These are phyloP conservation scores for Corvus cornix DNA, from an alignment of 2,113 vertebrate species.

Conservation along the genomic window DNA sequence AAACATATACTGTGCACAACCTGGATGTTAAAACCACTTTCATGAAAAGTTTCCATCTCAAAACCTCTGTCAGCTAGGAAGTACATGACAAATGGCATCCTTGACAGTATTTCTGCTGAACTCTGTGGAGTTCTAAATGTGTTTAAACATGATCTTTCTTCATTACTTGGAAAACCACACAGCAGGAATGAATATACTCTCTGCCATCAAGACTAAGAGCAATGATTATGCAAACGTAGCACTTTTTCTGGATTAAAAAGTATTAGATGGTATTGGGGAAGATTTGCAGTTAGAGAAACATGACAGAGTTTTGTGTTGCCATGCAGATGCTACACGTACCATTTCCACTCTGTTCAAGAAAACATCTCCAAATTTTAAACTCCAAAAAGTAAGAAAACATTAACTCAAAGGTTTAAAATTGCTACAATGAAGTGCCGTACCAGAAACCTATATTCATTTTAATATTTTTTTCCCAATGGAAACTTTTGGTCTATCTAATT, in stretches of 20 bases:
- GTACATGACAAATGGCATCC: neutral
- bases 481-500: neutral
- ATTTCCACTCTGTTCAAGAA: neutral
- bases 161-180: neutral
- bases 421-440: neutral
- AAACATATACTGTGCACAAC: neutral
- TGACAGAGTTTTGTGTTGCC: neutral
- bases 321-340: rapidly evolving
- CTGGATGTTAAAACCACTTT: neutral
- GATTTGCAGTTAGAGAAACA: neutral
- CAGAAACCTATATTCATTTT: neutral
- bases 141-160: neutral
- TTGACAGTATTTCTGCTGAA: neutral
- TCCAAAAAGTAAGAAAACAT: neutral
- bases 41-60: neutral
- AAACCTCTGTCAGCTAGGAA: neutral
- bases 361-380: neutral
- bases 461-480: neutral
- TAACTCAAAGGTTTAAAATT: neutral
- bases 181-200: neutral
- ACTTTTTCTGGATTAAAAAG: neutral
- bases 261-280: neutral
- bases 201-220: neutral
- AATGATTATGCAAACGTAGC: neutral
- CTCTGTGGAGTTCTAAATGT: neutral